Conservation (phyloP, 2,888 invertebrate species). For the Sinohyriopsis cumingii region DNA sequence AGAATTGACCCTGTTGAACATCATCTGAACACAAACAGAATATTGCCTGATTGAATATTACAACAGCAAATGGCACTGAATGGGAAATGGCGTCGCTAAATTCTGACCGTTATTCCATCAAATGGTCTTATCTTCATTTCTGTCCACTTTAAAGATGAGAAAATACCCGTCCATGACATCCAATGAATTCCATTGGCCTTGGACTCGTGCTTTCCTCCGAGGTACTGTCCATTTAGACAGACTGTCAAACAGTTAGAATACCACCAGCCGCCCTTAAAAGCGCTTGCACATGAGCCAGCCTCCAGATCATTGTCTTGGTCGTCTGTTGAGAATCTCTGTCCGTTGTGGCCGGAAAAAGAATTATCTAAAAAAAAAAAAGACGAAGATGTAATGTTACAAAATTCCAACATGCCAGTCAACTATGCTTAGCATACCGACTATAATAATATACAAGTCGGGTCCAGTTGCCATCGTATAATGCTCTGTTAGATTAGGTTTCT, state of each 20-base stretch:
- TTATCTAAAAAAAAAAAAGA: slow-evolving; percentile 26
- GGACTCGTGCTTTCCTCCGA: slow-evolving; percentile 27
- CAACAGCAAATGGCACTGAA: too few relatives aligned
- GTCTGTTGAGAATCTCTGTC: slow-evolving; percentile 29
- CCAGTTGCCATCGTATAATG: too few relatives aligned
- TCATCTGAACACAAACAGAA: too few relatives aligned
- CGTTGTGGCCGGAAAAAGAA: slow-evolving; percentile 27
- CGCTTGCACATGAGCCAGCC: slow-evolving; percentile 21
- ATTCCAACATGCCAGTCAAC: too few relatives aligned
- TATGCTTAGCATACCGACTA: too few relatives aligned
- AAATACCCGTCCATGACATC: slow-evolving; percentile 32
- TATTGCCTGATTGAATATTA: too few relatives aligned
- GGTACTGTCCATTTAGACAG: slow-evolving; percentile 35
- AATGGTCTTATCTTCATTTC: slow-evolving; percentile 32
- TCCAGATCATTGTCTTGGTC: slow-evolving; percentile 35
- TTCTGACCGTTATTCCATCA: too few relatives aligned
- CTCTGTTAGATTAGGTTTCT: too few relatives aligned
- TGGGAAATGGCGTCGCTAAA: too few relatives aligned
- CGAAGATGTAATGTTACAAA: not conserved
- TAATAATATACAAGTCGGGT: too few relatives aligned
- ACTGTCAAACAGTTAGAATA: slow-evolving; percentile 32
- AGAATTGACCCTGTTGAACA: too few relatives aligned
- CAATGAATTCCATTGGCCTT: slow-evolving; percentile 35
- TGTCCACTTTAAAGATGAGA: slow-evolving; percentile 32
- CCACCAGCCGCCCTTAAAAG: slow-evolving; percentile 40